Evolutionary conservation across 1,140 invertebrate species (phyloP), one percentile per base, ranked within the genome.

Genomic region (Dendroctonus valens): DNA sequence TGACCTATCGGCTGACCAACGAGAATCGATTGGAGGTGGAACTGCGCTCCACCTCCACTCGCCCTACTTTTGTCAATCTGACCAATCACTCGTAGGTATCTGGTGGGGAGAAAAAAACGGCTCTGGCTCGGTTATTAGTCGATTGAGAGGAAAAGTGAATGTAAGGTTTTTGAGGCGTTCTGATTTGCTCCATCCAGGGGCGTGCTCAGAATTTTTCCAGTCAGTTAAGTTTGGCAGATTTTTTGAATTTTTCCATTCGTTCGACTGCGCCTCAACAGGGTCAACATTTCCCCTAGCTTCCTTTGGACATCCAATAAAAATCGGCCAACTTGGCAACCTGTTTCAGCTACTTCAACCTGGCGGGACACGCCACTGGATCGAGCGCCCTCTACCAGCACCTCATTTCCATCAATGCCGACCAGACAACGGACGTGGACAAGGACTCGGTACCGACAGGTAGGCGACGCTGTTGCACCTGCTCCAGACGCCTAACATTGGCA

Each of bases 11-110:
- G 67, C 78, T 98, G 0, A 88, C 82, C 3, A 81, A 86, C 26
- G 85, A 91, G 50, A 89, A 92, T 70, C 83, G 85, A 64, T 79
- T 97, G 0, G 76, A 82, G 8, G 83, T 97, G 6, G 79, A 86
- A 12, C 93, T 92, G 78, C 82, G 83, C 62, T 90, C 92, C 0
- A 86, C 83, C 7, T 86, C 89, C 0, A 89, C 85, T 0, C 90
- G 90, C 75, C 82, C 89, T 6, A 97, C 94, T 0, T 87, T 91
- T 5, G 84, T 98, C 0, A 97, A 96, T 79, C 79, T 98, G 50
- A 93, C 94, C 0, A 97, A 96, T 79, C 96, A 98, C 77, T 85
- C 91, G 8, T 67, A 54, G 60, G 58, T 54, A 5, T 50, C 1
- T 59, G 44, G 12, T 59, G n/a, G n/a, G n/a, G n/a, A n/a, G n/a